A percentile compares a stretch with the other conserved stretches of the same genome.
phyloP scores from a whole-genome alignment of 1,140 invertebrate genomes.

The Ephestia elutella region DNA sequence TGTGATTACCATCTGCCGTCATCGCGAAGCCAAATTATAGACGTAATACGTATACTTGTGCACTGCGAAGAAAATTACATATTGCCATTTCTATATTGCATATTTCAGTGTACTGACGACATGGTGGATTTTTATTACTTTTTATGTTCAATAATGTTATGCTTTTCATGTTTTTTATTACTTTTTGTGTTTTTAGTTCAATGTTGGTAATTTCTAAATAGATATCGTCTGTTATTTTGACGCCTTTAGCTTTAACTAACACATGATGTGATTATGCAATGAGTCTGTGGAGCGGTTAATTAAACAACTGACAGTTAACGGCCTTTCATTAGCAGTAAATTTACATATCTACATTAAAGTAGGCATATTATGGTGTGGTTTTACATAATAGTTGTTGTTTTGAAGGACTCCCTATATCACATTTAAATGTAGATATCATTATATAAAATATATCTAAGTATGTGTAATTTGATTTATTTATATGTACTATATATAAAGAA shows the following conservation, averaged over 20 bases:
- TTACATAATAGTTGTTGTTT: too few relatives aligned
- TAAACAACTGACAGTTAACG: constrained; percentile 6
- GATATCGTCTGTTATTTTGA: too few relatives aligned
- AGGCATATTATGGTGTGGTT: background rate
- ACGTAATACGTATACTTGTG: background rate
- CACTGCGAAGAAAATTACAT: constrained; percentile 4
- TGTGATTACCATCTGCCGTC: background rate
- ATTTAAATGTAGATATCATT: too few relatives aligned
- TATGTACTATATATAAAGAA: too few relatives aligned
- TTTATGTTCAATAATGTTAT: too few relatives aligned
- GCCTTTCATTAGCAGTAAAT: constrained; percentile 13
- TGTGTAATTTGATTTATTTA: too few relatives aligned
- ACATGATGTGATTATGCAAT: background rate
- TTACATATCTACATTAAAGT: background rate
- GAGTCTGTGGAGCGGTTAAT: constrained; percentile 2
- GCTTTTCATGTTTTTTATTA: too few relatives aligned
- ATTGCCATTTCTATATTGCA: background rate
- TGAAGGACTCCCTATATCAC: too few relatives aligned
- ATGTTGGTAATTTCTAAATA: too few relatives aligned
- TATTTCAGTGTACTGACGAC: background rate
- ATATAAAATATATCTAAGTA: too few relatives aligned
- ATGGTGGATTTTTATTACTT: too few relatives aligned
- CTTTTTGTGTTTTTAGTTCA: too few relatives aligned
- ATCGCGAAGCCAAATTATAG: constrained; percentile 1
- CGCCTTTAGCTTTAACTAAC: background rate